These are phyloP conservation scores for Spilogale gracilis DNA, from an alignment of 2,113 vertebrate genomes.

Conservation along the genomic window DNA sequence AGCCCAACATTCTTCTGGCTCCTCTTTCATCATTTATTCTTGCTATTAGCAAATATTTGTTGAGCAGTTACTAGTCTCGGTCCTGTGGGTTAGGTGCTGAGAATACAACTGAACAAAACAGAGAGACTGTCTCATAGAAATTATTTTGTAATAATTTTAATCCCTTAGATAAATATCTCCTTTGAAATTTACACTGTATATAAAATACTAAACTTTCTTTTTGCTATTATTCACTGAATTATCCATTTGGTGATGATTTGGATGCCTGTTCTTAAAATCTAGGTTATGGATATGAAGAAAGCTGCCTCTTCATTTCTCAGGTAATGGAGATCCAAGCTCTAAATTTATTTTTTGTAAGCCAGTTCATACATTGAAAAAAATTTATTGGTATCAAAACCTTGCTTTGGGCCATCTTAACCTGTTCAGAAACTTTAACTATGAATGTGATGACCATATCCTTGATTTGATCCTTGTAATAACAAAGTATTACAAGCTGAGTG, in stretches of 20 bases:
- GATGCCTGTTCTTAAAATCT: not conserved
- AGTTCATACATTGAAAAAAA: not conserved
- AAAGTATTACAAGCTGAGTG: not conserved
- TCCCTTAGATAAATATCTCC: not conserved
- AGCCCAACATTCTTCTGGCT: not conserved
- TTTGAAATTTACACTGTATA: not conserved
- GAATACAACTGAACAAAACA: not conserved
- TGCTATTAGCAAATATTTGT: not conserved
- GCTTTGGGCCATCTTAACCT: not conserved
- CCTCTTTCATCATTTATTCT: slow-evolving; percentile 32
- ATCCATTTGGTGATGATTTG: not conserved
- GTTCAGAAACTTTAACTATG: not conserved
- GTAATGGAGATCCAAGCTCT: not conserved
- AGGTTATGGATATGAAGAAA: not conserved
- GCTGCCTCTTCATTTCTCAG: not conserved
- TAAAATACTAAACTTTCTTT: not conserved
- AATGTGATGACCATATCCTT: not conserved
- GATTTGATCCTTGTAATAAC: not conserved
- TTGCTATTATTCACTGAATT: not conserved
- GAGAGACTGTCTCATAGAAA: not conserved
- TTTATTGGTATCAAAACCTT: not conserved
- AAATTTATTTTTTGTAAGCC: not conserved
- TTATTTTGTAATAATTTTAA: not conserved
- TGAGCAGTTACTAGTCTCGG: not conserved
- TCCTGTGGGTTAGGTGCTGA: not conserved